These are phyloP conservation scores for Scartelaos histophorus DNA, from an alignment of 2,113 vertebrate genomes.

Conservation along the genomic window DNA sequence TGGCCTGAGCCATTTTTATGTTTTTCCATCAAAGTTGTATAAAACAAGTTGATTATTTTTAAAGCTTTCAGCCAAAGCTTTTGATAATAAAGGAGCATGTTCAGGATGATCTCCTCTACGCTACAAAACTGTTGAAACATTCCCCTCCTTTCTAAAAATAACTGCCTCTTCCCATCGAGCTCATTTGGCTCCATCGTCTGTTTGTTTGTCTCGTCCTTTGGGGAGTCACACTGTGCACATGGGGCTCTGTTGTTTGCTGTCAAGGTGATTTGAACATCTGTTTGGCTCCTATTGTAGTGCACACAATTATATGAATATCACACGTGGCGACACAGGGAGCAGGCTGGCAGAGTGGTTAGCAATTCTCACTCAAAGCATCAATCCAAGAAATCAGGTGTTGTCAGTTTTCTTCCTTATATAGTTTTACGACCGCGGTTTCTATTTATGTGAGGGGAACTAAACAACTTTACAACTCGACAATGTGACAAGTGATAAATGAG, in stretches of 20 bases:
- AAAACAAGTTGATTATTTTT: neutral
- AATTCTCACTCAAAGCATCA: neutral
- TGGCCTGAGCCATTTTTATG: too few species aligned
- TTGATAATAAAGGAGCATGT: neutral
- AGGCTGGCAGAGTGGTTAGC: neutral
- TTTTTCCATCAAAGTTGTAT: too few species aligned
- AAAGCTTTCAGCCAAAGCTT: neutral
- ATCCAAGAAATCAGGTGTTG: too few species aligned
- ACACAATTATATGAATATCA: neutral
- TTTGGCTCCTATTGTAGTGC: neutral
- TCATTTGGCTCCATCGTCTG: slow-evolving; percentile 8
- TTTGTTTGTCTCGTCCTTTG: slow-evolving; percentile 36
- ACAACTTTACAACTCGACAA: neutral
- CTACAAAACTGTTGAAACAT: neutral
- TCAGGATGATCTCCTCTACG: neutral
- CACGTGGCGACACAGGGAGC: neutral
- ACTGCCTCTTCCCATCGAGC: slow-evolving; percentile 11
- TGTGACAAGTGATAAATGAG: neutral
- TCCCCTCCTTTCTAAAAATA: slow-evolving; percentile 40
- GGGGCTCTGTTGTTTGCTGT: slow-evolving; percentile 5
- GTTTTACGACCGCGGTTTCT: neutral
- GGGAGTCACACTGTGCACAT: slow-evolving; percentile 10
- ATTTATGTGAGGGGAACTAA: neutral
- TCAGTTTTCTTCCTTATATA: neutral
- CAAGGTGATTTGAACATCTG: slow-evolving; percentile 10